These are phyloP conservation scores for Emmelina monodactyla DNA, from an alignment of 2,888 invertebrate species.

Conservation along the genomic window DNA sequence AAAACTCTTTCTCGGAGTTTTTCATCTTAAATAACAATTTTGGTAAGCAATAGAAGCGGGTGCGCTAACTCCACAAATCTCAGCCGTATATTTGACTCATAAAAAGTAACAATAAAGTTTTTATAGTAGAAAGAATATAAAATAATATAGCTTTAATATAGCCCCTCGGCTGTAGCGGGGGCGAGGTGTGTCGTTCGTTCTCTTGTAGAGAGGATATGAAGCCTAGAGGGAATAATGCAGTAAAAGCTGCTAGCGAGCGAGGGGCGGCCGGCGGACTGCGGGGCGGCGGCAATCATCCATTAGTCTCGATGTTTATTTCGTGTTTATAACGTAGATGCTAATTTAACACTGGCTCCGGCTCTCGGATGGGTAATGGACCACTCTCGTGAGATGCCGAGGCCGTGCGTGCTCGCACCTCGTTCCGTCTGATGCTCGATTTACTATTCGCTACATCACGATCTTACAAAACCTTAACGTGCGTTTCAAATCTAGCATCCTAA, in stretches of 20 bases:
- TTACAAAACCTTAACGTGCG: conserved; percentile 23
- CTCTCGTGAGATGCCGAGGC: conserved; percentile 18
- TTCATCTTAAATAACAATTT: too few species aligned
- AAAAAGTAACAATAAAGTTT: conserved; percentile 50
- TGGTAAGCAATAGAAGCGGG: too few species aligned
- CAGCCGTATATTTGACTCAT: conserved; percentile 34
- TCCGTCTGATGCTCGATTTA: conserved; percentile 21
- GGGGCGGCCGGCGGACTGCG: conserved; percentile 14
- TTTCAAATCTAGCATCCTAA: conserved; percentile 32
- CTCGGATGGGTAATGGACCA: conserved; percentile 29
- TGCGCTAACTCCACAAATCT: conserved; percentile 21
- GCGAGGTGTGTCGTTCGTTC: conserved; percentile 22
- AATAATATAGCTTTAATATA: conserved; percentile 40
- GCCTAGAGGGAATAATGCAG: conserved; percentile 18
- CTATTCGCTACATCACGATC: conserved; percentile 21
- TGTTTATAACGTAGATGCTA: conserved; percentile 45
- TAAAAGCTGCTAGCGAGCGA: conserved; percentile 13
- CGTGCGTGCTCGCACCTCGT: conserved; percentile 16
- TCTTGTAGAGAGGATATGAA: conserved; percentile 23
- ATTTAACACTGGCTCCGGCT: conserved; percentile 33
- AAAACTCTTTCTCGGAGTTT: too few species aligned
- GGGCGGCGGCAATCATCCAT: conserved; percentile 38
- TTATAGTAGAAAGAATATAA: conserved; percentile 41
- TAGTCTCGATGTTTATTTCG: conserved; percentile 56
- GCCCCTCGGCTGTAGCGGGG: conserved; percentile 21